Base-by-base conservation (phyloP, 1,140 invertebrate species). In the Brachionus asplanchnoidis region DNA sequence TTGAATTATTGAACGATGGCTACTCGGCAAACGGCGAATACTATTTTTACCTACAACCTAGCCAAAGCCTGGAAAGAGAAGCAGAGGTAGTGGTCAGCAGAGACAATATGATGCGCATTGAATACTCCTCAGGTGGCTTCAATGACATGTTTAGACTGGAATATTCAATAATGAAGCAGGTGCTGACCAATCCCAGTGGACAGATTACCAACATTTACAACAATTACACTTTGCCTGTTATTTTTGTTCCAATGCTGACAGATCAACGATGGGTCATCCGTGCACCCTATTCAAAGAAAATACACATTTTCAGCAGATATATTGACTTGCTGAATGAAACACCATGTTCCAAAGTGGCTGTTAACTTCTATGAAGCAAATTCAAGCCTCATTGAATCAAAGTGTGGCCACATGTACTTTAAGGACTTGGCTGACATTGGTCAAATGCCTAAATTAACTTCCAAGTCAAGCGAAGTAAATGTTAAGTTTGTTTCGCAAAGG, bases 281-380 rank as follows among this genome's bases (percentile, higher is more conserved):
- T n/a, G 79, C 79, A 0, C 79, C 79, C 1, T 82, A 82, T 65
- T 60, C 53, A 66, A 82, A 82, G 23, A 82, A 36, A 82, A 68
- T 82, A n/a, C 32, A 14, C 4, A 23, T 82, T 14, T 82, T 36
- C 17, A 36, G 36, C 12, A 60, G 23, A 82, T 42, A 36, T 1
- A 82, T 82, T 65, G 79, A 82, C 14, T 82, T 82, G 53, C 11
- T 82, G 9, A 68, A 65, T 26, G 79, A 82, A 36, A 26, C 23
- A 26, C 79, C 79, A 17, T 82, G 79, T 44, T 82, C 79, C 9
- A 65, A 60, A 26, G 50, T 56, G 17, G 40, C 9, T 3, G n/a
- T 82, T 20, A 44, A 42, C 20, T 82, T 82, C 79, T 65, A 82
- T 28, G 65, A 82, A 17, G 17, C 79, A 12, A 82, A 82, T 36